phyloP scores from a whole-genome alignment of 2,797 vertebrate genomes.

The Strix occidentalis region DNA sequence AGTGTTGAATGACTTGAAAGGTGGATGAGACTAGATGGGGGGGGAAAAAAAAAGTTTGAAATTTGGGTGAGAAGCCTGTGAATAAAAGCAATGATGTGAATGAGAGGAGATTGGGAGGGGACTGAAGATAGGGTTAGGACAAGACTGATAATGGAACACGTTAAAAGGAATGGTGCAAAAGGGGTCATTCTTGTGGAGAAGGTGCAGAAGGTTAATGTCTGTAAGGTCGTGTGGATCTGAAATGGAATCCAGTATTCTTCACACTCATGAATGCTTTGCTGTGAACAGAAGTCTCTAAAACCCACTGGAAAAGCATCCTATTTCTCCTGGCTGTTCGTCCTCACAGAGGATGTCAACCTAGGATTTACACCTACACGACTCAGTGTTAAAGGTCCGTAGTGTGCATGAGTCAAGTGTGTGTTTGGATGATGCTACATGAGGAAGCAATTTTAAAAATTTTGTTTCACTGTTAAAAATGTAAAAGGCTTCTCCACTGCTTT shows the following conservation, averaged over 20 bases:
- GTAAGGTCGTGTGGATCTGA: background rate
- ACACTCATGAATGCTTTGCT: background rate
- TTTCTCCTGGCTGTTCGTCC: background rate
- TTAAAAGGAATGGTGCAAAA: background rate
- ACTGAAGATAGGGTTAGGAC: background rate
- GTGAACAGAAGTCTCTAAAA: background rate
- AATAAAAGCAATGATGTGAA: background rate
- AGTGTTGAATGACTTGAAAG: background rate
- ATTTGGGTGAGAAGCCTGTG: background rate
- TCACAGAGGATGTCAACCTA: background rate
- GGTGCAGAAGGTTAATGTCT: background rate
- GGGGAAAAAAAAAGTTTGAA: background rate
- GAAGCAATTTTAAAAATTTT: background rate
- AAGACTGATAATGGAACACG: background rate
- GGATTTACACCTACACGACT: accelerated
- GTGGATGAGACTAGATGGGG: background rate
- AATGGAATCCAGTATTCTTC: background rate
- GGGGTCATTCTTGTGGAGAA: background rate
- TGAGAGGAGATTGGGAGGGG: background rate
- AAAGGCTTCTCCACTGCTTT: background rate
- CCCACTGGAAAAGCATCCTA: background rate
- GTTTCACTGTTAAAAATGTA: background rate
- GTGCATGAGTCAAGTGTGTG: background rate
- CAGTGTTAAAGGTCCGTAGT: background rate
- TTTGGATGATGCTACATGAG: background rate